Evolutionary conservation across 2,797 vertebrate species (phyloP).

Genomic region (Crenuchus spilurus): DNA sequence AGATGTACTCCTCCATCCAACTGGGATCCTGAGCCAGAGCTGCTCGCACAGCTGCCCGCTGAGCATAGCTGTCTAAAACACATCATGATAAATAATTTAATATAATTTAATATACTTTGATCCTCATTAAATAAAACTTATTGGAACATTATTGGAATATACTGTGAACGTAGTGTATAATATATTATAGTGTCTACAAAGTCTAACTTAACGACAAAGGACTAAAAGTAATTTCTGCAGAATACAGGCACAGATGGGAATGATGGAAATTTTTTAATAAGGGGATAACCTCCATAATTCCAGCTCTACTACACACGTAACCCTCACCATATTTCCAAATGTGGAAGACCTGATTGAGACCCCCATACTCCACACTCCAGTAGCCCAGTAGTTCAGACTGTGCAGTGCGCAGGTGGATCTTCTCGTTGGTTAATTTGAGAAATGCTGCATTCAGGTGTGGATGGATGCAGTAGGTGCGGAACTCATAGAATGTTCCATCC

Average conservation of each 20-base stretch:
- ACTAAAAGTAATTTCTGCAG: no score
- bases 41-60: conserved; percentile 81
- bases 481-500: conserved; percentile 83
- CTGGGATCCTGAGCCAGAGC: conserved; percentile 82
- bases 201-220: no score
- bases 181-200: no score
- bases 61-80: conserved; percentile 84
- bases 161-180: no score
- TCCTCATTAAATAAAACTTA: no score
- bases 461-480: conserved; percentile 85
- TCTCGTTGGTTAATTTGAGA: conserved; percentile 79
- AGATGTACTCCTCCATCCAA: conserved; percentile 86
- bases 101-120: no score
- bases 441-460: conserved; percentile 85
- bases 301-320: neutral
- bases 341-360: conserved; percentile 87
- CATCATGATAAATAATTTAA: neutral
- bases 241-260: no score
- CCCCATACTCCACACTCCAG: conserved; percentile 88
- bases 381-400: conserved; percentile 88
- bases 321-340: conserved; percentile 94
- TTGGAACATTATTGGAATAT: no score
- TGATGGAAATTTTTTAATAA: no score
- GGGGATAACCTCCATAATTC: no score
- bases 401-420: conserved; percentile 82